These are phyloP conservation scores for Seriola aureovittata DNA, from an alignment of 2,113 vertebrate genomes.

Conservation along the genomic window DNA sequence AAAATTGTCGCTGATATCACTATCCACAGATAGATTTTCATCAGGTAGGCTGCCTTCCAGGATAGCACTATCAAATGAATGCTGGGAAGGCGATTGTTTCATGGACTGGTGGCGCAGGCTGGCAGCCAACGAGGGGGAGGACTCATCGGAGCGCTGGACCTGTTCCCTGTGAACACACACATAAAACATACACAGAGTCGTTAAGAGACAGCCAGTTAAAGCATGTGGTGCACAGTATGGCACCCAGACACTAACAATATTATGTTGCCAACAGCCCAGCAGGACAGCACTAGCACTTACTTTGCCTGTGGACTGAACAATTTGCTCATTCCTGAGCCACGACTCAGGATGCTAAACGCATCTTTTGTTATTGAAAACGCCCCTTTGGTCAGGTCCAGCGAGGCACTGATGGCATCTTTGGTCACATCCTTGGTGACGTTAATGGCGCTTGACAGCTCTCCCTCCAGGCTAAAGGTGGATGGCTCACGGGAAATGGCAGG, in stretches of 20 bases:
- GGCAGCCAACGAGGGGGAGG: conserved; percentile 70
- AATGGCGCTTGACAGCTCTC: conserved; percentile 91
- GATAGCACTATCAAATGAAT: conserved; percentile 91
- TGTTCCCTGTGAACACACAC: conserved; percentile 84
- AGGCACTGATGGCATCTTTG: conserved; percentile 92
- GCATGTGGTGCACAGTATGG: conserved; percentile 27
- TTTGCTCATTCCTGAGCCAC: conserved; percentile 93
- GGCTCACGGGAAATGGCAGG: conserved; percentile 70
- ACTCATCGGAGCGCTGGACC: conserved; percentile 85
- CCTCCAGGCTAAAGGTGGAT: conserved; percentile 89
- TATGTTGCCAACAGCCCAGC: conserved; percentile 35
- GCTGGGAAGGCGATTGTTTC: conserved; percentile 92
- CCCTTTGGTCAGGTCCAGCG: conserved; percentile 96
- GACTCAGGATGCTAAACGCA: conserved; percentile 91
- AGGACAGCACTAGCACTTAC: conserved; percentile 76
- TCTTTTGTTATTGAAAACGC: conserved; percentile 95
- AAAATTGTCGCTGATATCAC: conserved; percentile 92
- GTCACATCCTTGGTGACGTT: conserved; percentile 93
- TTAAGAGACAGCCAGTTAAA: conserved; percentile 26
- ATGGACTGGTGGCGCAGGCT: conserved; percentile 86
- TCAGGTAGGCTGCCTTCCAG: conserved; percentile 91
- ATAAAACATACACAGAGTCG: background rate
- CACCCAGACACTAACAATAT: conserved; percentile 22
- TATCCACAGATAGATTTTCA: conserved; percentile 91
- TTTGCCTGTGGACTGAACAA: conserved; percentile 88